Evolutionary conservation across 2,888 invertebrate species (phyloP), one percentile per base, ranked within the genome.

Genomic region (Epirrhoe tristata): DNA sequence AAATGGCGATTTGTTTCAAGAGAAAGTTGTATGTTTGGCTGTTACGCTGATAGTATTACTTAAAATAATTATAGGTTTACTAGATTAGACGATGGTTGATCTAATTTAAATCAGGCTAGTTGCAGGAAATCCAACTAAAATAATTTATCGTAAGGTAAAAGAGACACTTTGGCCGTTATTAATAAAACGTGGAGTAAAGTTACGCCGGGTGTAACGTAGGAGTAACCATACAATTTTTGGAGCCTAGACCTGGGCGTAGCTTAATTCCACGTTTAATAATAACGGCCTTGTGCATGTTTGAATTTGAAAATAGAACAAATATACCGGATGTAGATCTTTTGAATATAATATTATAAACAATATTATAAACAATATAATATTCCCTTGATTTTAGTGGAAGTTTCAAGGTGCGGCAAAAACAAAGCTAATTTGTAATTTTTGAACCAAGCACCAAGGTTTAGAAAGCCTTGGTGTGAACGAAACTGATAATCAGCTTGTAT

Each of bases 1-100:
- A 31, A 8, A 24, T 60, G 51, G 60, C 56, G 51, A 64, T 59
- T 59, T 51, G 51, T 36, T 51, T 46, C 17, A 43, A 52, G 56
- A 56, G 65, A 65, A 60, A 66, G 65, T 36, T 60, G 51, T 24
- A 43, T 52, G 16, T 43, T 48, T 14, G 10, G 10, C 16, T 56
- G 34, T 60, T 16, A 64, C 53, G 46, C 34, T 53, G 14, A 58
- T 58, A 34, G 36, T n/a, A 2, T 24, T n/a, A 17, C 7, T 48
- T 16, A 46, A 46, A 46, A 46, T 46, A 46, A 46, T 46, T n/a
- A 46, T 46, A 46, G 46, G 12, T 46, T 46, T n/a, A 46, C 46
- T 14, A 14, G 4, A 46, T 46, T 46, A 46, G 12, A 46, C 8
- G 1, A 39, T 39, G 36, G 36, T 10, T 39, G 8, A 46, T 46